Evolutionary conservation across 2,888 invertebrate genomes (phyloP).

Genomic region (Melanophora roralis): DNA sequence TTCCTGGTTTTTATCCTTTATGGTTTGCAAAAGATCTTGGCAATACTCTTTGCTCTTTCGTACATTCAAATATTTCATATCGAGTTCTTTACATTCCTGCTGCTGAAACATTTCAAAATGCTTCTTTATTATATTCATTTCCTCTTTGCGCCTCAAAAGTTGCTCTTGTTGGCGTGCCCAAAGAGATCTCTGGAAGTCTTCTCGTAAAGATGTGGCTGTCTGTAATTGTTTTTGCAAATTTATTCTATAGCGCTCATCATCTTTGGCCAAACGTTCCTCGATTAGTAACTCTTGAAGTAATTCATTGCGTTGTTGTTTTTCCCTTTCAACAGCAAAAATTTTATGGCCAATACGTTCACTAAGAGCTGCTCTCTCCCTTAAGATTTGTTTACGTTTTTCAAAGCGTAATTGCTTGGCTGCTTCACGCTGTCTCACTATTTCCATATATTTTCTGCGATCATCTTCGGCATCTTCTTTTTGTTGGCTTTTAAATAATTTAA

Average conservation of each 20-base stretch:
- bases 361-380: background rate
- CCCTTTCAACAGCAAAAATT: background rate
- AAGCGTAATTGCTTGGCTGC: background rate
- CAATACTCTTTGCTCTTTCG: background rate
- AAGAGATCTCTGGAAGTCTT: background rate
- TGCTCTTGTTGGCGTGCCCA: background rate
- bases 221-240: conserved; percentile 4
- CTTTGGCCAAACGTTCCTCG: conserved; percentile 39
- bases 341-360: conserved; percentile 31
- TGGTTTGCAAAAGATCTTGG: conserved; percentile 23
- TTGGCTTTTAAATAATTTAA: background rate
- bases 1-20: background rate
- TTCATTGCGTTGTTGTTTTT: conserved; percentile 15
- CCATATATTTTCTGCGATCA: background rate
- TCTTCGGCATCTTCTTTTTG: background rate
- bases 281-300: background rate
- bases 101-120: background rate
- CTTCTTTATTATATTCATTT: background rate
- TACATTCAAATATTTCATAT: background rate
- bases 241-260: conserved; percentile 2
- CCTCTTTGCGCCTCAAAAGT: background rate
- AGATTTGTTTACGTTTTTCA: background rate
- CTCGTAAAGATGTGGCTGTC: background rate
- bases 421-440: background rate
- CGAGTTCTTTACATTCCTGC: background rate